Conservation (phyloP, 2,888 invertebrate genomes). For the Cephalotes varians region DNA sequence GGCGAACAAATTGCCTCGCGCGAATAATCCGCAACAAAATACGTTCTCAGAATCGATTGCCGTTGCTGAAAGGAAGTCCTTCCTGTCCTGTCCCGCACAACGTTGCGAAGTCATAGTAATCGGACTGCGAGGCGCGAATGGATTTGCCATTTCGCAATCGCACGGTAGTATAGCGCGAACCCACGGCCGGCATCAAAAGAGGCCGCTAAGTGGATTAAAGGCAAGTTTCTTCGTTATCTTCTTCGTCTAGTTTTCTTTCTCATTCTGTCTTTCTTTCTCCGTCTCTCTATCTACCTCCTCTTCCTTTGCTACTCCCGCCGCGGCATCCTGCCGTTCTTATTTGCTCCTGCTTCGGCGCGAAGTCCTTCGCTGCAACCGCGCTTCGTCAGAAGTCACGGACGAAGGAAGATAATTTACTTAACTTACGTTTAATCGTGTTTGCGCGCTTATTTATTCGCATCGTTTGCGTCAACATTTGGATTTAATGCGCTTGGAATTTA, state of each 20-base stretch:
- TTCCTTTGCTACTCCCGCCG: slow-evolving; percentile 38
- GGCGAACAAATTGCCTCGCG: slow-evolving; percentile 19
- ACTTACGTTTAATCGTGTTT: slow-evolving; percentile 52
- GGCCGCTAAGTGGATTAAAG: slow-evolving; percentile 74
- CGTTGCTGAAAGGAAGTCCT: slow-evolving; percentile 60
- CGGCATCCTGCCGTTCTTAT: slow-evolving; percentile 48
- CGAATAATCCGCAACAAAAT: slow-evolving; percentile 12
- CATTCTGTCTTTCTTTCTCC: not conserved
- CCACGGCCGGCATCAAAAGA: slow-evolving; percentile 59
- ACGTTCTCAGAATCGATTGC: slow-evolving; percentile 35
- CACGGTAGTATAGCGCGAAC: slow-evolving; percentile 48
- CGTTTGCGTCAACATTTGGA: slow-evolving; percentile 47
- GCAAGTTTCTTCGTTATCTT: slow-evolving; percentile 62
- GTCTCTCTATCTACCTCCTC: slow-evolving; percentile 5
- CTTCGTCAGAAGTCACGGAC: slow-evolving; percentile 54
- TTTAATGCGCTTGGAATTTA: slow-evolving; percentile 44
- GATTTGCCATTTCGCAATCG: slow-evolving; percentile 69
- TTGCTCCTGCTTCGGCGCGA: slow-evolving; percentile 41
- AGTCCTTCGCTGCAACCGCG: slow-evolving; percentile 54
- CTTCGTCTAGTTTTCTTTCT: slow-evolving; percentile 29
- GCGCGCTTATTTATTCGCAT: slow-evolving; percentile 52
- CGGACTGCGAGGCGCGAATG: slow-evolving; percentile 63
- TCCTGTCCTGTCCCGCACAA: slow-evolving; percentile 51
- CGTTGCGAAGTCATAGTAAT: slow-evolving; percentile 47
- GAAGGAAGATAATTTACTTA: slow-evolving; percentile 55